phyloP scores from a whole-genome alignment of 2,797 vertebrate species.

The Bryconaethiops microstoma region DNA sequence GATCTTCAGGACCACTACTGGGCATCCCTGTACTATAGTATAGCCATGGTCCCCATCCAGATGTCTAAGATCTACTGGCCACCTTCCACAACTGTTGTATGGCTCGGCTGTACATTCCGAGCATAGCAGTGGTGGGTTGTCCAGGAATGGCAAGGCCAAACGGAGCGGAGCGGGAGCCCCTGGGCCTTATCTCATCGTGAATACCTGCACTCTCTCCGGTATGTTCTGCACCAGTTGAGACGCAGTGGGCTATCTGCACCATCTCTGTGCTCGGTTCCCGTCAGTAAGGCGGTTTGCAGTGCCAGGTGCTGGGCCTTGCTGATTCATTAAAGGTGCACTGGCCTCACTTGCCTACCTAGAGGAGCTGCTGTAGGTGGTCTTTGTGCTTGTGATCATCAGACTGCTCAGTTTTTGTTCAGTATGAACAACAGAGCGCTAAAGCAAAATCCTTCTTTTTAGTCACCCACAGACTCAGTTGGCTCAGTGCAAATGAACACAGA shows the following conservation, averaged over 20 bases:
- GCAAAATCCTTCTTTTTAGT: background rate
- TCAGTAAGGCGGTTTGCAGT: conserved; percentile 34
- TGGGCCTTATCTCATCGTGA: conserved; percentile 57
- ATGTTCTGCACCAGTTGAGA: conserved; percentile 51
- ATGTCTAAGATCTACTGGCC: conserved; percentile 19
- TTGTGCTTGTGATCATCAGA: conserved; percentile 20
- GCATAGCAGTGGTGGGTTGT: conserved; percentile 54
- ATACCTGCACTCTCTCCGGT: conserved; percentile 54
- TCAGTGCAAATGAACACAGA: background rate
- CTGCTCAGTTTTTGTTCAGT: background rate
- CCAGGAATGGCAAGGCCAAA: conserved; percentile 43
- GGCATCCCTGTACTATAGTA: background rate
- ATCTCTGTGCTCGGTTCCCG: conserved; percentile 49
- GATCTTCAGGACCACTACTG: background rate
- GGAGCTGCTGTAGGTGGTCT: conserved; percentile 37
- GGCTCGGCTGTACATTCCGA: conserved; percentile 52
- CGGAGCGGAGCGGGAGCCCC: conserved; percentile 40
- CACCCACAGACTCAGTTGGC: conserved; percentile 1
- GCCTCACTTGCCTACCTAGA: background rate
- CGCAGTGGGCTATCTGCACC: conserved; percentile 53
- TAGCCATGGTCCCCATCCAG: conserved; percentile 1
- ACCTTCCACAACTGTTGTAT: conserved; percentile 19
- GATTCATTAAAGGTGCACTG: conserved; percentile 23
- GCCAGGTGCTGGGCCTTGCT: conserved; percentile 33
- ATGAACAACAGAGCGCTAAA: background rate